Evolutionary conservation across 35 echinoderm and acorn worm species (phyloP).

Genomic region (Anneissia japonica): DNA sequence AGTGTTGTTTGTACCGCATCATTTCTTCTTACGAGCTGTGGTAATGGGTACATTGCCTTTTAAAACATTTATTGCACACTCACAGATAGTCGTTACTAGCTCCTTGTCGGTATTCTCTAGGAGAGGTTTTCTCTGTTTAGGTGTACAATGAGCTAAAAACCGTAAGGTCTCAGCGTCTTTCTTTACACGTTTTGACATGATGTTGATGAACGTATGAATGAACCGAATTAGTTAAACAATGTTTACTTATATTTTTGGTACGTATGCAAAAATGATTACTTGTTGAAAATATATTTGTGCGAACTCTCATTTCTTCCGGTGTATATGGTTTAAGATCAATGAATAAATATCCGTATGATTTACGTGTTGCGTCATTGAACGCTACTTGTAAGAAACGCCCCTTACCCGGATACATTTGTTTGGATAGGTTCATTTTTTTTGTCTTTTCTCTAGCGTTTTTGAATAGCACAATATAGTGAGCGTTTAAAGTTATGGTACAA

Average conservation of each 20-base stretch:
- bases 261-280: no score
- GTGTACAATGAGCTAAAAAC: constrained; percentile 32
- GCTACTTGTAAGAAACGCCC: constrained; percentile 11
- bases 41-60: constrained; percentile 45
- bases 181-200: constrained; percentile 14
- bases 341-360: not conserved
- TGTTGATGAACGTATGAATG: not conserved
- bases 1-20: constrained; percentile 31
- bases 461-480: constrained; percentile 28
- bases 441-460: constrained; percentile 27
- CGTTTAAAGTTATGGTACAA: constrained; percentile 21
- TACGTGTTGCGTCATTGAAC: not conserved
- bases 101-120: not conserved
- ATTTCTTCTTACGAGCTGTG: constrained; percentile 31
- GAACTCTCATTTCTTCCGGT: no score
- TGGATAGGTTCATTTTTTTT: not conserved
- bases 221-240: not conserved
- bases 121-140: constrained; percentile 31
- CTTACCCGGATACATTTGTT: constrained; percentile 27
- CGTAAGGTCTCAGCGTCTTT: constrained; percentile 34
- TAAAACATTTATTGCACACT: constrained; percentile 55
- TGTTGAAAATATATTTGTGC: no score
- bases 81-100: constrained; percentile 21
- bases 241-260: no score
- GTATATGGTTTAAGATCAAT: constrained; percentile 8